These are phyloP conservation scores for Lasioglossum malachurum DNA, from an alignment of 2,888 invertebrate species.

Conservation along the genomic window DNA sequence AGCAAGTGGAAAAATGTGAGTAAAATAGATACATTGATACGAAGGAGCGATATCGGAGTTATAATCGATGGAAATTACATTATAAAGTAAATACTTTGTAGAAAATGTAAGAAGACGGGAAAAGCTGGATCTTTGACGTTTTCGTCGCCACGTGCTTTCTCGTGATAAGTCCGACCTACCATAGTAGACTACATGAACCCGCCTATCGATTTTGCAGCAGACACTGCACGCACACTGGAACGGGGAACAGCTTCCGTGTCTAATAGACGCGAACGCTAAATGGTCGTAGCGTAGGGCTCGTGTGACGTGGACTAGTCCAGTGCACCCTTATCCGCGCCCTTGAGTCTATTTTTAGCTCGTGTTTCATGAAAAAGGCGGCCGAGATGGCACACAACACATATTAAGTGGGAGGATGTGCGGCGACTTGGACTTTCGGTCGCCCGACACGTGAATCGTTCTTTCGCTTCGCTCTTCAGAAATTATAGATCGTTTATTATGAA, in stretches of 20 bases:
- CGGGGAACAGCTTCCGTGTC: slow-evolving; percentile 32
- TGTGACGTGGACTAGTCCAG: slow-evolving; percentile 74
- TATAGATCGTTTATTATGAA: background rate
- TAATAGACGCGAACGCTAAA: slow-evolving; percentile 33
- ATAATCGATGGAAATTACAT: background rate
- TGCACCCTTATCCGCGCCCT: slow-evolving; percentile 77
- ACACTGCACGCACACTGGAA: slow-evolving; percentile 69
- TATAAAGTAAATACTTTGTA: background rate
- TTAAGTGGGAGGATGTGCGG: slow-evolving; percentile 38
- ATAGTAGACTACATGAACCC: slow-evolving; percentile 64
- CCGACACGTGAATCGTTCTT: background rate
- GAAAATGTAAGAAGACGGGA: background rate
- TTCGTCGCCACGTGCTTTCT: slow-evolving; percentile 70
- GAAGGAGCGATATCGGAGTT: background rate
- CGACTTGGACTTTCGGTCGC: slow-evolving; percentile 23
- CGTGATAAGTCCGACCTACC: slow-evolving; percentile 47
- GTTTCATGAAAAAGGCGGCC: slow-evolving; percentile 56
- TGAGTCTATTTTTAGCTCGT: slow-evolving; percentile 80
- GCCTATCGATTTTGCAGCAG: slow-evolving; percentile 74
- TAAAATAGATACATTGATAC: background rate
- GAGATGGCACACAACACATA: slow-evolving; percentile 39
- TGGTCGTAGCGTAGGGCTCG: slow-evolving; percentile 64
- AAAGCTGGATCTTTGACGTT: slow-evolving; percentile 61
- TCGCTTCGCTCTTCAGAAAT: slow-evolving; percentile 8
- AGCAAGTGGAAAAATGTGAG: too few species aligned